Evolutionary conservation across 2,888 invertebrate species (phyloP).

Genomic region (Acleris laterana): DNA sequence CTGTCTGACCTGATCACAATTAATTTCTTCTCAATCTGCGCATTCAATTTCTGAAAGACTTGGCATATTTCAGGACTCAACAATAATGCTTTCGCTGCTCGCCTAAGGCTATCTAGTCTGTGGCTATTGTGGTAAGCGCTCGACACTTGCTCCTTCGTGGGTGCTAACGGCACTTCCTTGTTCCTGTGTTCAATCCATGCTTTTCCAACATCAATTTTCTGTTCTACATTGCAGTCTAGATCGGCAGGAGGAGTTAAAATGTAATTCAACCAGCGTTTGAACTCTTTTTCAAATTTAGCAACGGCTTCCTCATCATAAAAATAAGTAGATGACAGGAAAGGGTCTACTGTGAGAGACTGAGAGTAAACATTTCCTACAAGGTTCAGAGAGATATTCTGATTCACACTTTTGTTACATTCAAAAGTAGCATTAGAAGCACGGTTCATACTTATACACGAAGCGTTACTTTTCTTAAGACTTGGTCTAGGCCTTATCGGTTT

Average conservation of each 20-base stretch:
- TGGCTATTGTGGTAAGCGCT: constrained; percentile 87
- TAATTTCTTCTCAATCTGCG: constrained; percentile 90
- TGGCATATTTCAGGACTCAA: constrained; percentile 85
- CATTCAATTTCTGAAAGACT: constrained; percentile 88
- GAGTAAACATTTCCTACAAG: constrained; percentile 73
- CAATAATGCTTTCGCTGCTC: constrained; percentile 87
- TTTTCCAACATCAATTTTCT: constrained; percentile 88
- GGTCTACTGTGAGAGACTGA: constrained; percentile 85
- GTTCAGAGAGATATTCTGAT: constrained; percentile 70
- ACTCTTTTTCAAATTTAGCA: constrained; percentile 87
- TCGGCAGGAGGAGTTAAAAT: constrained; percentile 90
- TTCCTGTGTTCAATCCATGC: constrained; percentile 90
- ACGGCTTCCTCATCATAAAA: constrained; percentile 88
- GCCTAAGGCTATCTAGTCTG: constrained; percentile 87
- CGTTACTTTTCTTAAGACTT: constrained; percentile 52
- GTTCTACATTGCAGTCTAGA: constrained; percentile 85
- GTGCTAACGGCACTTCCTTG: constrained; percentile 87
- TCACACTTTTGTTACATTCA: constrained; percentile 71
- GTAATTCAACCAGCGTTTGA: constrained; percentile 92
- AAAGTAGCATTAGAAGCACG: constrained; percentile 53
- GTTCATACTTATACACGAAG: constrained; percentile 40
- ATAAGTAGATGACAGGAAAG: constrained; percentile 87
- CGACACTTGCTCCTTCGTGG: constrained; percentile 88
- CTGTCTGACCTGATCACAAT: constrained; percentile 90
- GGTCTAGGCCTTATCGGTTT: constrained; percentile 57